Evolutionary conservation across 2,797 vertebrate genomes (phyloP).

Genomic region (Bovichtus diacanthus): DNA sequence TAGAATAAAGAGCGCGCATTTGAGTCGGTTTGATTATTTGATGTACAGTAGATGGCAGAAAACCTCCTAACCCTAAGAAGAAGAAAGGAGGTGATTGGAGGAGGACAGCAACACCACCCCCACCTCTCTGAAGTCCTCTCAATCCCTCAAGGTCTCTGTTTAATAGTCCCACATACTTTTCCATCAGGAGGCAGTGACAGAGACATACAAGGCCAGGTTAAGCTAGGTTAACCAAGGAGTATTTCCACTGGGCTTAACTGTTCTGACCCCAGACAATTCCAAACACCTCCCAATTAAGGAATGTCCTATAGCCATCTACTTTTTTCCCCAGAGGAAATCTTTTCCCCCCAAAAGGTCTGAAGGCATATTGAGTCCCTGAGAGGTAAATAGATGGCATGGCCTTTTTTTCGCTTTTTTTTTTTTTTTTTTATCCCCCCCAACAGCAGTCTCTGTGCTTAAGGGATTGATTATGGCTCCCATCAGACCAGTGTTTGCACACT

Average conservation of each 20-base stretch:
- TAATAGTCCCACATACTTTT: conserved; percentile 54
- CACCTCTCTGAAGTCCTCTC: neutral
- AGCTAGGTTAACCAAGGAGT: conserved; percentile 51
- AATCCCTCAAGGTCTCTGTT: conserved; percentile 46
- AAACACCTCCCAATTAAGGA: conserved; percentile 63
- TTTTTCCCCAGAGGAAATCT: conserved; percentile 7
- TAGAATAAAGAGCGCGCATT: conserved; percentile 22
- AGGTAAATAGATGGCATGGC: conserved; percentile 45
- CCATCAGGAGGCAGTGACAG: conserved; percentile 36
- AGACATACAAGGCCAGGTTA: conserved; percentile 57
- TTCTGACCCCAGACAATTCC: conserved; percentile 54
- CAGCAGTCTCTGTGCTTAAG: conserved; percentile 50
- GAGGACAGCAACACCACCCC: conserved; percentile 8
- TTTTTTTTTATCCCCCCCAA: too few relatives aligned
- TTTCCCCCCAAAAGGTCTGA: conserved; percentile 4
- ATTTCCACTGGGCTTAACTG: conserved; percentile 66
- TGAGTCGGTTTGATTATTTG: conserved; percentile 42
- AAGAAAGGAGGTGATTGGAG: conserved; percentile 21
- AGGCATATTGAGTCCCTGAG: conserved; percentile 18
- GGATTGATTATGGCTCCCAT: conserved; percentile 68
- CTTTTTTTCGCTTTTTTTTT: neutral
- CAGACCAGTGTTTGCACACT: conserved; percentile 62
- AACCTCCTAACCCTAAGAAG: neutral
- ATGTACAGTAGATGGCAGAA: conserved; percentile 13
- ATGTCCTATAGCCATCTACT: conserved; percentile 40